phyloP scores from a whole-genome alignment of 2,113 vertebrate species.

The Ictalurus furcatus region DNA sequence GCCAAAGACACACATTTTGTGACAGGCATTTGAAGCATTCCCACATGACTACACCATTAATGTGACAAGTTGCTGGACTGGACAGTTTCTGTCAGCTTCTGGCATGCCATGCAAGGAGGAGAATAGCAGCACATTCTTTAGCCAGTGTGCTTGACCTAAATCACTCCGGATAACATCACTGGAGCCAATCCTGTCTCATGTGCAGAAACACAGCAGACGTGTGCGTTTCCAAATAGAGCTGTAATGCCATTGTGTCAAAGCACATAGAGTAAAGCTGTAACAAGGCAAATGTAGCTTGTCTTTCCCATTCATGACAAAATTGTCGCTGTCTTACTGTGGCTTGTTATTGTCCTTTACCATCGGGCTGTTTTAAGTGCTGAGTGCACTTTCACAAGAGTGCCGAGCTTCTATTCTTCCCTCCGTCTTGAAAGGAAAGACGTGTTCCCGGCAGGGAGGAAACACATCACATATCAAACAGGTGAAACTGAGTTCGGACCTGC shows the following conservation, averaged over 20 bases:
- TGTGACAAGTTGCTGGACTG: constrained; percentile 30
- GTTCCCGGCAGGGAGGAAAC: background rate
- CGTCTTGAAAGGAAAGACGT: constrained; percentile 6
- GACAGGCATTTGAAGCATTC: constrained; percentile 24
- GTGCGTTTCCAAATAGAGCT: constrained; percentile 26
- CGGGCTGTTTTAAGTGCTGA: constrained; percentile 29
- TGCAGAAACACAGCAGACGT: constrained; percentile 19
- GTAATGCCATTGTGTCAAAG: constrained; percentile 37
- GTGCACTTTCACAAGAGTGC: constrained; percentile 1
- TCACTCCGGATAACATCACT: constrained; percentile 38
- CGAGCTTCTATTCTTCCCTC: background rate
- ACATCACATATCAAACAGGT: constrained; percentile 25
- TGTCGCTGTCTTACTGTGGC: constrained; percentile 1
- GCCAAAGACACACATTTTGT: constrained; percentile 2
- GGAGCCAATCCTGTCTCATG: constrained; percentile 21
- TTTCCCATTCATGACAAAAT: constrained; percentile 20
- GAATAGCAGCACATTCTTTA: constrained; percentile 18
- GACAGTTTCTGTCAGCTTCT: constrained; percentile 40
- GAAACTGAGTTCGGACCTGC: constrained; percentile 2
- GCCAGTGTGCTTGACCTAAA: constrained; percentile 37
- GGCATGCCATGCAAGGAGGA: constrained; percentile 8
- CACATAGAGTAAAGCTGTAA: constrained; percentile 23
- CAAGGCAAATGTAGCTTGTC: constrained; percentile 20
- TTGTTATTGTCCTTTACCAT: constrained; percentile 14
- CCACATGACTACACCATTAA: constrained; percentile 34